These are phyloP conservation scores for Papilio aristodemus DNA, from an alignment of 1,140 invertebrate species.

Conservation along the genomic window DNA sequence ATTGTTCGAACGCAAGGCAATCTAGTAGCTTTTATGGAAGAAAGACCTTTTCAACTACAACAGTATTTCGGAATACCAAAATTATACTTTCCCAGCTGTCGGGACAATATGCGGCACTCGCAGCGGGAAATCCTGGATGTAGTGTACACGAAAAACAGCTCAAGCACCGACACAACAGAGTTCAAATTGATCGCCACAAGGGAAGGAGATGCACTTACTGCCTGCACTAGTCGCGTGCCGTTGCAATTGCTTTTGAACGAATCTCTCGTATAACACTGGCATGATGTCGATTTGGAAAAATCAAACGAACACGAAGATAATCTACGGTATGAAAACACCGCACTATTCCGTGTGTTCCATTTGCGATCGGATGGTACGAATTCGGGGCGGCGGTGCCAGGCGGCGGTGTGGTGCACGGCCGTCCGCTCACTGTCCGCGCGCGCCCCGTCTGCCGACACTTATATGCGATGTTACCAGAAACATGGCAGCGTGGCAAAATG, in stretches of 20 bases:
- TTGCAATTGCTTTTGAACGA: constrained; percentile 54
- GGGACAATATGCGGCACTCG: constrained; percentile 45
- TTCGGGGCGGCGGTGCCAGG: constrained; percentile 58
- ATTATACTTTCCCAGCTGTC: constrained; percentile 41
- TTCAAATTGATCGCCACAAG: constrained; percentile 34
- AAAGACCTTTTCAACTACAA: constrained; percentile 30
- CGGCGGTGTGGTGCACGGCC: constrained; percentile 68
- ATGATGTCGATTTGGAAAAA: constrained; percentile 42
- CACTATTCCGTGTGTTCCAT: constrained; percentile 61
- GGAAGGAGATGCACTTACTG: constrained; percentile 58
- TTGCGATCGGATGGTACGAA: constrained; percentile 47
- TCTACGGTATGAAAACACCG: constrained; percentile 47
- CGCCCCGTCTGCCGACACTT: constrained; percentile 58
- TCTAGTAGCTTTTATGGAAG: constrained; percentile 33
- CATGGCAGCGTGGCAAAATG: neutral
- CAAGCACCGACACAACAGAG: constrained; percentile 34
- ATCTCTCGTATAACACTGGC: constrained; percentile 65
- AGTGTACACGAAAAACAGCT: constrained; percentile 32
- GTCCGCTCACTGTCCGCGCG: constrained; percentile 69
- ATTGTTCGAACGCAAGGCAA: constrained; percentile 20
- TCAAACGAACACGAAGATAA: constrained; percentile 33
- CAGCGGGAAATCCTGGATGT: constrained; percentile 39
- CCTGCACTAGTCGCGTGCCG: constrained; percentile 50
- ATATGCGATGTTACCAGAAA: constrained; percentile 44
- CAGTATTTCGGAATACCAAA: constrained; percentile 34